These are phyloP conservation scores for Pteropus alecto DNA, from an alignment of 2,113 vertebrate species.

Conservation along the genomic window DNA sequence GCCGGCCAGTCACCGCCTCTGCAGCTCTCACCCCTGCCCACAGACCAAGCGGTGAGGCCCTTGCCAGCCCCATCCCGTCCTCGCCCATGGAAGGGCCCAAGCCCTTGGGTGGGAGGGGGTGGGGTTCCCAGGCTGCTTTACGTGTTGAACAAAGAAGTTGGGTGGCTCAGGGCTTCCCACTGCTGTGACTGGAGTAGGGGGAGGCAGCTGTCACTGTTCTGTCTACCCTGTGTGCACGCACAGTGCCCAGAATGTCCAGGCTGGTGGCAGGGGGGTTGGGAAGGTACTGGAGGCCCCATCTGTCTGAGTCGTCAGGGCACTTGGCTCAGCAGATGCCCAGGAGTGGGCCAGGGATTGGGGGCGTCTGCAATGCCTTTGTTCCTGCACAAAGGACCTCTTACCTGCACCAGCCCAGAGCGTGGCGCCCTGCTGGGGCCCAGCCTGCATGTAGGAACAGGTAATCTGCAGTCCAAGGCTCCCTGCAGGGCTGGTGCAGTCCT, in stretches of 20 bases:
- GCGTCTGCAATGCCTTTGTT: slow-evolving; percentile 82
- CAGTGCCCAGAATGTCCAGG: background rate
- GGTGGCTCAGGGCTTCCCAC: background rate
- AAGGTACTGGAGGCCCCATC: background rate
- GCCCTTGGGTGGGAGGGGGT: background rate
- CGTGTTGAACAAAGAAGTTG: background rate
- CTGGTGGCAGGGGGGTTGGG: background rate
- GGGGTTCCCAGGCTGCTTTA: background rate
- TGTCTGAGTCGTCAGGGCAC: background rate
- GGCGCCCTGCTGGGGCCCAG: slow-evolving; percentile 81
- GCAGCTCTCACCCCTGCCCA: slow-evolving; percentile 90
- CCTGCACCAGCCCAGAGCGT: slow-evolving; percentile 87
- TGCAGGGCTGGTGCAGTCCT: background rate
- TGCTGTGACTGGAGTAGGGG: background rate
- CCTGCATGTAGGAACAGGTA: slow-evolving; percentile 87
- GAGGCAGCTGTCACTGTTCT: background rate
- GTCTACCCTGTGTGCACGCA: fast-evolving
- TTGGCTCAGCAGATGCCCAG: background rate
- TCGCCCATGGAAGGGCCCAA: background rate
- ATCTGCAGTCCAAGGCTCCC: slow-evolving; percentile 46
- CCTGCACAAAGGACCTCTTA: slow-evolving; percentile 90
- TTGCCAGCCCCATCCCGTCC: background rate
- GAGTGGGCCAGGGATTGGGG: background rate
- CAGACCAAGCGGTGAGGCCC: slow-evolving; percentile 87
- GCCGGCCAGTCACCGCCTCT: slow-evolving; percentile 88